Percentiles rank a stretch among this genome's conserved stretches.
Conservation (phyloP, 2,888 invertebrate species). For the Helobdella robusta region DNA sequence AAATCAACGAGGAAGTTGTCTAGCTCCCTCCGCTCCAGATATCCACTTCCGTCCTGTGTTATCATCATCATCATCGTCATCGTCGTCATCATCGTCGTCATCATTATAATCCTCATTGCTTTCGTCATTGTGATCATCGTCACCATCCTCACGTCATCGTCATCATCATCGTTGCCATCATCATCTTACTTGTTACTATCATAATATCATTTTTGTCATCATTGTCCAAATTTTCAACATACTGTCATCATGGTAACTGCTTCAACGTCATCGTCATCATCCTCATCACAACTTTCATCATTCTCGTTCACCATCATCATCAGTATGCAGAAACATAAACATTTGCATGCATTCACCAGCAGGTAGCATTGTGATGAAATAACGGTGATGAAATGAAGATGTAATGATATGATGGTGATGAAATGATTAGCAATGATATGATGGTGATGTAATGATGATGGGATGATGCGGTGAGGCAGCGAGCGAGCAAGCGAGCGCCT, state of each 20-base stretch:
- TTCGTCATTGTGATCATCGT: background rate
- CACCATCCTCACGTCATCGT: background rate
- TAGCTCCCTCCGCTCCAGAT: constrained; percentile 25
- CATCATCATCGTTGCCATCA: background rate
- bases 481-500: too few species aligned
- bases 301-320: constrained; percentile 2
- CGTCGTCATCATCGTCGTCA: constrained; percentile 5
- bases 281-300: constrained; percentile 8
- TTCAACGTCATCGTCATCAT: background rate
- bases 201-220: background rate
- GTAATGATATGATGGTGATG: too few species aligned
- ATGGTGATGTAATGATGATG: too few species aligned
- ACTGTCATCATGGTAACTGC: background rate
- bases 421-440: too few species aligned
- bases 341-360: too few species aligned
- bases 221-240: background rate
- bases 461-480: too few species aligned
- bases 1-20: constrained; percentile 22
- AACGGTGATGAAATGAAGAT: too few species aligned
- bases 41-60: constrained; percentile 27
- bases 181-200: background rate
- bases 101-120: background rate
- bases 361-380: too few species aligned
- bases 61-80: background rate
- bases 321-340: background rate